phyloP scores from a whole-genome alignment of 1,140 invertebrate species.

The Adelges cooleyi region DNA sequence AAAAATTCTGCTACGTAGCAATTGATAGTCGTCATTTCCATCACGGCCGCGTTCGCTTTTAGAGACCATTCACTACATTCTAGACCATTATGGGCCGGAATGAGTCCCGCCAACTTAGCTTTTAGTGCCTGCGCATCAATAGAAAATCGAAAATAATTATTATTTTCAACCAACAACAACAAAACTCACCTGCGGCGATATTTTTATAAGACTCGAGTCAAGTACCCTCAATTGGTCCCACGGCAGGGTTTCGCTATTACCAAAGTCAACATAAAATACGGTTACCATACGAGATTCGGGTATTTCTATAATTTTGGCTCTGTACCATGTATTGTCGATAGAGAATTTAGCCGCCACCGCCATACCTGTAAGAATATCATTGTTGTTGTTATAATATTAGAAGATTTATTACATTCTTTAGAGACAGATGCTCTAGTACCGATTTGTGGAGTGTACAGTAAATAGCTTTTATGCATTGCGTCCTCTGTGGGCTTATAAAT shows the following conservation, averaged over 20 bases:
- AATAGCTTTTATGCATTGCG: conserved; percentile 7
- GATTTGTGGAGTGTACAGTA: conserved; percentile 26
- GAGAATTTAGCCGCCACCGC: conserved; percentile 39
- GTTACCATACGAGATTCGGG: conserved; percentile 37
- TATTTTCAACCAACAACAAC: too few species aligned
- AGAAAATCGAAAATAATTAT: too few species aligned
- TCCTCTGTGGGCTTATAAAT: conserved; percentile 21
- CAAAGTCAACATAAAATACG: conserved; percentile 44
- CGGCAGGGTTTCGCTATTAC: conserved; percentile 36
- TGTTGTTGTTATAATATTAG: too few species aligned
- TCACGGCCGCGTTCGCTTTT: conserved; percentile 38
- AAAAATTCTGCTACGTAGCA: not conserved
- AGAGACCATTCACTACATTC: conserved; percentile 41
- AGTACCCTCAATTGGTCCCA: conserved; percentile 37
- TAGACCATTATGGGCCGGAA: not conserved
- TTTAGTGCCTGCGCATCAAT: not conserved
- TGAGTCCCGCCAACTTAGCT: not conserved
- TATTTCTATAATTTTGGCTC: conserved; percentile 38
- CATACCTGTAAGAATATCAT: conserved; percentile 41
- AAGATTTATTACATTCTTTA: too few species aligned
- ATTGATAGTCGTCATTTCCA: conserved; percentile 35
- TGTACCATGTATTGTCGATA: conserved; percentile 39
- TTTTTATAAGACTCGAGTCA: conserved; percentile 33
- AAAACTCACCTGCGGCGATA: conserved; percentile 36
- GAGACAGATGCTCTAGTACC: not conserved